These are phyloP conservation scores for Sarcophaga caerulescens DNA, from an alignment of 2,888 invertebrate species.

Conservation along the genomic window DNA sequence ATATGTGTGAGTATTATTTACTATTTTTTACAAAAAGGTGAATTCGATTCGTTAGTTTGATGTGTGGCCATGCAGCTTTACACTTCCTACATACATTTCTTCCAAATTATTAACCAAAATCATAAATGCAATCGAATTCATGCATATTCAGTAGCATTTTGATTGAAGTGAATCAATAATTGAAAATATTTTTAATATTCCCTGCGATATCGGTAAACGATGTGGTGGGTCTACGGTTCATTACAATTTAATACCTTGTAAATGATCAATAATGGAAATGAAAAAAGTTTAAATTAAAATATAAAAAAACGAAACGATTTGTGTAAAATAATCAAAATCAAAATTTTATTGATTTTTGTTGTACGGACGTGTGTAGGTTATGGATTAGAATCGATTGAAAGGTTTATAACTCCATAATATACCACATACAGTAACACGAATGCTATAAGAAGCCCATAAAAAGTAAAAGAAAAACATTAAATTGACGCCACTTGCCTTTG, in stretches of 20 bases:
- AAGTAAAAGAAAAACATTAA: constrained; percentile 37
- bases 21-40: no score
- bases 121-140: background rate
- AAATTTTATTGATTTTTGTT: constrained; percentile 47
- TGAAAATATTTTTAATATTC: background rate
- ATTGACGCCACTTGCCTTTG: constrained; percentile 58
- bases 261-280: constrained; percentile 52
- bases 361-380: constrained; percentile 49
- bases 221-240: constrained; percentile 38
- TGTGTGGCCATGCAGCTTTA: no score
- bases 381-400: constrained; percentile 19
- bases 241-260: constrained; percentile 53
- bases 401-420: no score
- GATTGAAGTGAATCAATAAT: background rate
- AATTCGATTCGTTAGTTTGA: no score
- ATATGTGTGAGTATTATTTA: no score
- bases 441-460: background rate
- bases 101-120: no score
- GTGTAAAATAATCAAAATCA: constrained; percentile 23
- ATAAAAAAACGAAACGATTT: background rate
- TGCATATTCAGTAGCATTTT: background rate
- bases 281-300: background rate
- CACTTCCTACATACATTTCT: no score
- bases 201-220: background rate
- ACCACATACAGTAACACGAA: no score